These are phyloP conservation scores for Bradysia coprophila DNA, from an alignment of 1,140 invertebrate genomes.

Conservation along the genomic window DNA sequence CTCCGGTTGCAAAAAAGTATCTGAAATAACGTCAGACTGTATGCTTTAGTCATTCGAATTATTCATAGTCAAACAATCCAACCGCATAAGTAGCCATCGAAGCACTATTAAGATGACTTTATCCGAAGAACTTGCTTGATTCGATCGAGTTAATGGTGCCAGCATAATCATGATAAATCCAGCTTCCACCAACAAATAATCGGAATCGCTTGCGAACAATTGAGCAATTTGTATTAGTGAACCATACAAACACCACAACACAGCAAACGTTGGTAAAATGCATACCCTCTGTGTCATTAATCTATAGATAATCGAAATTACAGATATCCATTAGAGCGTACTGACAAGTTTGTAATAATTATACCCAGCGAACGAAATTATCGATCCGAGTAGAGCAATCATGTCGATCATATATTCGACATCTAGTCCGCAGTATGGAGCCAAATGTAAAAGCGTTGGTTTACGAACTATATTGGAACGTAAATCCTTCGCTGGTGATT, in stretches of 20 bases:
- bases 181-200: conserved; percentile 54
- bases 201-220: conserved; percentile 58
- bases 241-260: conserved; percentile 54
- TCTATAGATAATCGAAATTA: conserved; percentile 24
- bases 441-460: conserved; percentile 50
- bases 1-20: conserved; percentile 55
- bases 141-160: conserved; percentile 42
- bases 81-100: too few relatives aligned
- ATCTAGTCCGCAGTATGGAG: conserved; percentile 44
- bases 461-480: background rate
- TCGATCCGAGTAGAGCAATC: conserved; percentile 40
- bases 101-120: conserved; percentile 49
- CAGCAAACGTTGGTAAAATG: conserved; percentile 36
- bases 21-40: too few relatives aligned
- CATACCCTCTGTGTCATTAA: conserved; percentile 44
- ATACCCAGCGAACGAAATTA: conserved; percentile 46
- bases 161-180: conserved; percentile 57
- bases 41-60: too few relatives aligned
- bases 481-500: background rate
- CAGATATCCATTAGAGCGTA: conserved; percentile 2
- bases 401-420: conserved; percentile 52
- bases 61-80: too few relatives aligned
- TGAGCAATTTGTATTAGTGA: conserved; percentile 62
- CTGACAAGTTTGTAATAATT: conserved; percentile 6
- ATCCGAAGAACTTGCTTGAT: too few relatives aligned